Conservation (phyloP, 2,888 invertebrate genomes). For the Drosophila algonquin region DNA sequence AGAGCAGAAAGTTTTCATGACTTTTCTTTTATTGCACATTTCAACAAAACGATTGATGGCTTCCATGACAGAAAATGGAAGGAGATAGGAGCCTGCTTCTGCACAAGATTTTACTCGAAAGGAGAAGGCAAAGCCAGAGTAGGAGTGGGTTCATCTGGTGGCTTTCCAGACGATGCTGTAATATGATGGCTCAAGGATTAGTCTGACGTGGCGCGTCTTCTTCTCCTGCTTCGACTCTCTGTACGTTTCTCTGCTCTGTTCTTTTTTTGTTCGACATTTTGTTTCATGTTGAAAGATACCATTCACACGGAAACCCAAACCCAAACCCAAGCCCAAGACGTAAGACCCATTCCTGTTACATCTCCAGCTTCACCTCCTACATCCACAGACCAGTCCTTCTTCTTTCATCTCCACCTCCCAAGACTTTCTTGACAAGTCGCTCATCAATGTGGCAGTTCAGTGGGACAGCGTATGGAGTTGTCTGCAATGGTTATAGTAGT, state of each 20-base stretch:
- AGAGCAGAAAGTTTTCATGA: slow-evolving; percentile 81
- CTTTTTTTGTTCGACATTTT: slow-evolving; percentile 68
- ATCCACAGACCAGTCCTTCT: neutral
- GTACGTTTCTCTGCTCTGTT: slow-evolving; percentile 42
- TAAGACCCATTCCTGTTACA: neutral
- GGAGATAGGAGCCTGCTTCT: slow-evolving; percentile 16
- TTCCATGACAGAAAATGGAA: slow-evolving; percentile 72
- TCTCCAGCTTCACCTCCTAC: neutral
- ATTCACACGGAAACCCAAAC: slow-evolving; percentile 12
- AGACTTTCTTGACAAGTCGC: slow-evolving; percentile 16
- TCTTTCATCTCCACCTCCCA: neutral
- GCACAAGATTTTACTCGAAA: slow-evolving; percentile 68
- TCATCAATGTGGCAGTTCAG: slow-evolving; percentile 21
- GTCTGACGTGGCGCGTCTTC: slow-evolving; percentile 78
- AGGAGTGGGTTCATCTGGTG: slow-evolving; percentile 22
- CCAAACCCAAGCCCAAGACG: neutral
- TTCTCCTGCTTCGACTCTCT: slow-evolving; percentile 23
- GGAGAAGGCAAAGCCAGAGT: neutral
- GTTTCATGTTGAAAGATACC: slow-evolving; percentile 64
- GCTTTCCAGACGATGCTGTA: slow-evolving; percentile 62
- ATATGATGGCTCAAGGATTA: slow-evolving; percentile 82
- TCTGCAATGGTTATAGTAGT: slow-evolving; percentile 7
- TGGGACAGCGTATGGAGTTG: slow-evolving; percentile 15
- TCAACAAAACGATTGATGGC: slow-evolving; percentile 83
- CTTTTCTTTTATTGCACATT: slow-evolving; percentile 82